Evolutionary conservation across 2,113 vertebrate species (phyloP), one percentile per base, ranked within the genome.

Genomic region (Notiomystis cincta): DNA sequence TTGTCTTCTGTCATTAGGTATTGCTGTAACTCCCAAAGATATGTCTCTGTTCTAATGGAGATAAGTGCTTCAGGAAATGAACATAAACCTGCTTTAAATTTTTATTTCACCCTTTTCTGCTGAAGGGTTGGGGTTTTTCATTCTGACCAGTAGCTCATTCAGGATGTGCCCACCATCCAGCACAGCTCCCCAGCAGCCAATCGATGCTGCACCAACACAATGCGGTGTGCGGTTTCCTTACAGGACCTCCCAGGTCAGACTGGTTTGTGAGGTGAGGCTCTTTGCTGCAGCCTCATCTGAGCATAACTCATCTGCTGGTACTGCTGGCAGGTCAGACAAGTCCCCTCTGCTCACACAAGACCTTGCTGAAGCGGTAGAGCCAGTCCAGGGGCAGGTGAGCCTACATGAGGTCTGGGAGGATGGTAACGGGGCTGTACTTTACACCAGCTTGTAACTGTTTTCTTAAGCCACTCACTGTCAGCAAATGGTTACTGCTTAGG

Each of bases 11-110:
- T 90, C 79, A 13, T 0, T 64, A 79, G 62, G 13, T 83, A 88
- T 33, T 83, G 76, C 92, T 88, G 64, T 75, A 80, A 67, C 64
- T 93, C 80, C 56, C 72, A 33, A n/a, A 88, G 58, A 92, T 53
- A 45, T 1, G 20, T 92, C 80, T 96, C 85, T 84, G 82, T 69
- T 95, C 87, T 98, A 97, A 95, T 97, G 97, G 94, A 97, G 73
- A 51, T 83, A 96, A 98, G 89, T 71, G 62, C 87, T 97, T 93
- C 95, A 90, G 96, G 81, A 97, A 95, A 72, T 25, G 18, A 82
- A 82, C 72, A 56, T 66, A 85, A 95, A 91, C 60, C 85, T 96
- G 85, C 72, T 94, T 94, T 82, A 92, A 89, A 67, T 28, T 95
- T 91, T 95, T 84, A 95, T 95, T 92, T 91, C 28, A 7, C 24